phyloP scores from a whole-genome alignment of 2,797 vertebrate genomes.

The Buphagus erythrorhynchus region DNA sequence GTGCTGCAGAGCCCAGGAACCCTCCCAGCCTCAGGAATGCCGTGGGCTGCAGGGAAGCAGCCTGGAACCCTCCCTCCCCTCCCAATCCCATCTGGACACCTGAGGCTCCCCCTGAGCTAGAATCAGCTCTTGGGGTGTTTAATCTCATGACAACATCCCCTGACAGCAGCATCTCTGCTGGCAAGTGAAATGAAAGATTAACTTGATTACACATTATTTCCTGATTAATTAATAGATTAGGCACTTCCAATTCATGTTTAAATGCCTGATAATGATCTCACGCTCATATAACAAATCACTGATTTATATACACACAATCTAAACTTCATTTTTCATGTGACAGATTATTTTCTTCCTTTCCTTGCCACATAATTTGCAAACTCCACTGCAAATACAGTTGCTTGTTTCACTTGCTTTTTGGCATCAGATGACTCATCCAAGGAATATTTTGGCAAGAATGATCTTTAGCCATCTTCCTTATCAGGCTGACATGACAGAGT shows the following conservation, averaged over 20 bases:
- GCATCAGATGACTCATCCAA: slow-evolving; percentile 2
- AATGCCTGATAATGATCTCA: slow-evolving; percentile 45
- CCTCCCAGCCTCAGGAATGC: neutral
- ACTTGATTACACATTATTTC: slow-evolving; percentile 39
- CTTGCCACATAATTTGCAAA: slow-evolving; percentile 58
- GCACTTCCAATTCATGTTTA: slow-evolving; percentile 25
- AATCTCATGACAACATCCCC: neutral
- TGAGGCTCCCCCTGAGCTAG: neutral
- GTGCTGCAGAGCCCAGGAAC: neutral
- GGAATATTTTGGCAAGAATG: slow-evolving; percentile 28
- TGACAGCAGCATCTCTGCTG: neutral
- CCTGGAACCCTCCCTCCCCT: neutral
- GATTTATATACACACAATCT: slow-evolving; percentile 7
- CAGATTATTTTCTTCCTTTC: slow-evolving; percentile 55
- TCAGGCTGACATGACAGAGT: neutral
- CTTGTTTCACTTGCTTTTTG: slow-evolving; percentile 19
- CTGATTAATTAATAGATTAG: slow-evolving; percentile 59
- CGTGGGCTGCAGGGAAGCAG: neutral
- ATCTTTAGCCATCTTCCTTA: slow-evolving; percentile 11
- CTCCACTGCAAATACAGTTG: neutral
- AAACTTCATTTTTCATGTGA: slow-evolving; percentile 52
- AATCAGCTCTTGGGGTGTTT: neutral
- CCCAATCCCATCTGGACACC: neutral
- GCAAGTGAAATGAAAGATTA: slow-evolving; percentile 45
- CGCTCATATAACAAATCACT: neutral